Conservation (phyloP, 2,888 invertebrate species). For the Leuctra nigra region DNA sequence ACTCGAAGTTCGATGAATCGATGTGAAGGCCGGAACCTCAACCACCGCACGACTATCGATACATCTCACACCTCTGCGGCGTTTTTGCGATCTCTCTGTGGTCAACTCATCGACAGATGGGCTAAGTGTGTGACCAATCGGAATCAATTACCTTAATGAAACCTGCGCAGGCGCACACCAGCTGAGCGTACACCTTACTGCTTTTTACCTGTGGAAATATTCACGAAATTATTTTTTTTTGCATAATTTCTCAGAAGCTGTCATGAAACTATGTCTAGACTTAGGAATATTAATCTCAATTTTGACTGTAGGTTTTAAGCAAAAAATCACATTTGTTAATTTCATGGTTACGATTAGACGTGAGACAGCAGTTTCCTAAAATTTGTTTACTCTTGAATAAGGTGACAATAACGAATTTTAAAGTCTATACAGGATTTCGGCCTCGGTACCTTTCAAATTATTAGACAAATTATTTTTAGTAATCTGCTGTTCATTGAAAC, state of each 20-base stretch:
- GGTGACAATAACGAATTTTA: too few species aligned
- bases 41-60: too few species aligned
- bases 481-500: too few species aligned
- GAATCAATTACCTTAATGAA: conserved; percentile 17
- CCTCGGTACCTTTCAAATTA: too few species aligned
- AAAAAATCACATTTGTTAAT: not conserved
- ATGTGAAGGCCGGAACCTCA: conserved; percentile 14
- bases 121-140: conserved; percentile 15
- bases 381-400: too few species aligned
- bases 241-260: conserved; percentile 8
- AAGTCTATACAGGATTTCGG: too few species aligned
- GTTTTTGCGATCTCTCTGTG: too few species aligned
- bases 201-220: not conserved
- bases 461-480: too few species aligned
- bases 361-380: conserved; percentile 7
- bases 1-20: not conserved
- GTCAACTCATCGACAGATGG: conserved; percentile 16
- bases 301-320: not conserved
- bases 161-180: conserved; percentile 11
- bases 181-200: conserved; percentile 16
- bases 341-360: conserved; percentile 7
- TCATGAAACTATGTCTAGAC: too few species aligned
- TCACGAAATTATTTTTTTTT: conserved; percentile 14
- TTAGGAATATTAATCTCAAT: too few species aligned
- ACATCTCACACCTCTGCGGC: too few species aligned